A percentile compares a stretch with the other conserved stretches of the same genome.
These are phyloP conservation scores for Scaptomyza polygonia DNA, from an alignment of 2,888 invertebrate species.

Conservation along the genomic window DNA sequence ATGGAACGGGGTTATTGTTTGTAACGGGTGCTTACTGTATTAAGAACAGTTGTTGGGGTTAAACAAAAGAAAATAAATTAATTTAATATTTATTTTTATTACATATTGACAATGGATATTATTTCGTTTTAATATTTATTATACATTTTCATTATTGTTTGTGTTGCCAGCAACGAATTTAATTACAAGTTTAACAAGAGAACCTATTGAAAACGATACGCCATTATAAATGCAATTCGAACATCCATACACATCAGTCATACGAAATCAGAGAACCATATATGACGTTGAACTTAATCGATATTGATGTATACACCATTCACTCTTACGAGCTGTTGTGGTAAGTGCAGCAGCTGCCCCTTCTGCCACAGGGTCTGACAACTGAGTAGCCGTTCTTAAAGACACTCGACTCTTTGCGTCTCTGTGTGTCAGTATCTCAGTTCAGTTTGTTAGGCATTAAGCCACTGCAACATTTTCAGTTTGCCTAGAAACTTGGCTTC, in stretches of 20 bases:
- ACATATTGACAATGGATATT: slow-evolving; percentile 5
- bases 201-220: slow-evolving; percentile 7
- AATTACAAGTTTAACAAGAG: slow-evolving; percentile 10
- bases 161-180: background rate
- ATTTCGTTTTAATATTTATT: background rate
- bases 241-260: slow-evolving; percentile 3
- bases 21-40: background rate
- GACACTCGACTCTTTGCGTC: slow-evolving; percentile 1
- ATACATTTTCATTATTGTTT: slow-evolving; percentile 2
- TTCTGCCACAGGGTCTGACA: slow-evolving; percentile 7
- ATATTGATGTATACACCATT: slow-evolving; percentile 10
- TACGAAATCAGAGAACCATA: background rate
- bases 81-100: slow-evolving; percentile 1
- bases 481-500: slow-evolving; percentile 44
- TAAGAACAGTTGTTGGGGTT: background rate
- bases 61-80: slow-evolving; percentile 1
- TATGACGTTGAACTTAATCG: slow-evolving; percentile 8
- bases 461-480: slow-evolving; percentile 52
- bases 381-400: background rate
- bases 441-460: slow-evolving; percentile 10
- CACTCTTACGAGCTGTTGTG: slow-evolving; percentile 15
- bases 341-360: slow-evolving; percentile 16
- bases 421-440: background rate
- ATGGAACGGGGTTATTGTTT: too few relatives aligned
- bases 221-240: slow-evolving; percentile 31